Evolutionary conservation across 1,140 invertebrate genomes (phyloP).

Genomic region (Drosophila nasuta): DNA sequence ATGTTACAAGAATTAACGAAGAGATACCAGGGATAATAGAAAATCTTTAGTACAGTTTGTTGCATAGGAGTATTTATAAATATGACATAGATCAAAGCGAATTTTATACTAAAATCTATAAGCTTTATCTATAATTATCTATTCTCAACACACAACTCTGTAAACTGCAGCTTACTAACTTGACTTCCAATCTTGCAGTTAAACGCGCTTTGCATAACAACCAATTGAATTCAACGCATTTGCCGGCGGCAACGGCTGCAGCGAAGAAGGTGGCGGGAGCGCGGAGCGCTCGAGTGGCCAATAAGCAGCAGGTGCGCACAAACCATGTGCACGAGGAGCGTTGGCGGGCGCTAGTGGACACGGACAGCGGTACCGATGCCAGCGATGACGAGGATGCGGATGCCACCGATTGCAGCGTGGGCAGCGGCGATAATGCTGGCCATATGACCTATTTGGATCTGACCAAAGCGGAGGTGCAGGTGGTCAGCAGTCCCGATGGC

Average conservation of each 20-base stretch:
- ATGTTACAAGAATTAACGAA: too few relatives aligned
- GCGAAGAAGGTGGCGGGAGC: neutral
- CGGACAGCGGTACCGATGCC: conserved; percentile 64
- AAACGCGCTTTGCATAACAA: conserved; percentile 58
- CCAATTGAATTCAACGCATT: conserved; percentile 70
- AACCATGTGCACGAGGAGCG: conserved; percentile 55
- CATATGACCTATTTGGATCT: conserved; percentile 71
- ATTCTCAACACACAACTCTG: neutral
- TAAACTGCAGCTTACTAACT: neutral
- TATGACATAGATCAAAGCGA: too few relatives aligned
- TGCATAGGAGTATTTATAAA: too few relatives aligned
- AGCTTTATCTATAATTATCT: too few relatives aligned
- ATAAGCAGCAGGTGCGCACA: conserved; percentile 34
- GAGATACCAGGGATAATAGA: too few relatives aligned
- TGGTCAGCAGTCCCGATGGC: conserved; percentile 52
- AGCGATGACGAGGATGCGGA: conserved; percentile 66
- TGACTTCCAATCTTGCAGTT: conserved; percentile 34
- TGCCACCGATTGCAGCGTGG: conserved; percentile 27
- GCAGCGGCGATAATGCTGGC: neutral
- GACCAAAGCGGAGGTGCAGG: conserved; percentile 64
- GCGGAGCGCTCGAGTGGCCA: conserved; percentile 35
- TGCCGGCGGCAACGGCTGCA: conserved; percentile 18
- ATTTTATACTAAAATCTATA: too few relatives aligned
- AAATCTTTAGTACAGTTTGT: too few relatives aligned
- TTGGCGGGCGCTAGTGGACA: conserved; percentile 68